phyloP scores from a whole-genome alignment of 2,888 invertebrate species.

The Chloroclysta siterata region DNA sequence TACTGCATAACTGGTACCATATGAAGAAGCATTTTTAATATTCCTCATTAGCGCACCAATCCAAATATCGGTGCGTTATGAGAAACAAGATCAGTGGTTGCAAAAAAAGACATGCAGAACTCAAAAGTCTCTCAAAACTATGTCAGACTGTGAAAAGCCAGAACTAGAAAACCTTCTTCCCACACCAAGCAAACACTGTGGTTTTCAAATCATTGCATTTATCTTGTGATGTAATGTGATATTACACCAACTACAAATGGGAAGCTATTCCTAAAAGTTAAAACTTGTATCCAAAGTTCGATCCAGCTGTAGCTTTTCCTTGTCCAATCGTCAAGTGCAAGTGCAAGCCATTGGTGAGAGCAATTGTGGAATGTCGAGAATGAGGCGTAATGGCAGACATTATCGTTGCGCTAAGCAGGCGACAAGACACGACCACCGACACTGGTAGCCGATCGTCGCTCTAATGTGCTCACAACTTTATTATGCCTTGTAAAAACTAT shows the following conservation, averaged over 20 bases:
- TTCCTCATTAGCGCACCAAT: no score
- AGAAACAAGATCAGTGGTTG: no score
- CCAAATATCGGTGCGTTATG: no score
- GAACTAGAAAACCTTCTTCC: no score
- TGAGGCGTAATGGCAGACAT: slow-evolving; percentile 58
- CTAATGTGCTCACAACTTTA: slow-evolving; percentile 36
- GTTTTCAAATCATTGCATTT: no score
- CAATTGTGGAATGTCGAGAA: slow-evolving; percentile 54
- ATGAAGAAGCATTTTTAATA: no score
- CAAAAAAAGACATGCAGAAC: no score
- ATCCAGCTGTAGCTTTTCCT: slow-evolving; percentile 18
- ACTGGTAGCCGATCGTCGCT: slow-evolving; percentile 43
- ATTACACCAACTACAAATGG: not conserved
- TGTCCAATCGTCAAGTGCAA: slow-evolving; percentile 36
- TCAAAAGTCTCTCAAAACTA: no score
- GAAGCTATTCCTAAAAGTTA: not conserved
- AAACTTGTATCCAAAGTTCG: not conserved
- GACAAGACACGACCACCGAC: slow-evolving; percentile 55
- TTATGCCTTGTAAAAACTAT: slow-evolving; percentile 35
- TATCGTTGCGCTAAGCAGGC: slow-evolving; percentile 58
- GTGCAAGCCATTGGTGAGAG: slow-evolving; percentile 47
- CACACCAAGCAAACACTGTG: no score
- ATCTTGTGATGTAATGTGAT: no score
- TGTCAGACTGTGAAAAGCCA: no score
- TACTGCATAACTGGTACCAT: no score